Percentiles rank a stretch among this genome's conserved stretches.
Evolutionary conservation across 2,113 vertebrate genomes (phyloP).

Genomic region (Cynocephalus volans): DNA sequence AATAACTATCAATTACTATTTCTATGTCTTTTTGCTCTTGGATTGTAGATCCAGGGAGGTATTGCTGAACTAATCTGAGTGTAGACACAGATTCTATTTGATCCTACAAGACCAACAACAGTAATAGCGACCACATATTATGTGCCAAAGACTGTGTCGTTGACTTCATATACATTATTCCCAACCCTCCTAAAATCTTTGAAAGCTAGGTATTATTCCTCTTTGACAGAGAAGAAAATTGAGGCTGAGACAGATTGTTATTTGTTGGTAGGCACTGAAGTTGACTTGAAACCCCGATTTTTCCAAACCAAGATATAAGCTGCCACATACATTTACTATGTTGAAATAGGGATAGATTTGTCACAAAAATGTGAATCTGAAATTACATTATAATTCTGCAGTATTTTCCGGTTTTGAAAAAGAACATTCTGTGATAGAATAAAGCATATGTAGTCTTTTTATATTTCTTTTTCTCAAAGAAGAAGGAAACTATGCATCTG

Average conservation of each 20-base stretch:
- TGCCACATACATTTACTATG: background rate
- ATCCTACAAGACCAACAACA: background rate
- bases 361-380: slow-evolving; percentile 12
- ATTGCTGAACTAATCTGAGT: background rate
- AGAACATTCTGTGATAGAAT: slow-evolving; percentile 21
- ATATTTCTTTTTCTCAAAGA: background rate
- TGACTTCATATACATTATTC: background rate
- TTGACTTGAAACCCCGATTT: background rate
- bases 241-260: background rate
- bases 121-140: background rate
- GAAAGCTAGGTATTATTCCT: background rate
- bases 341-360: background rate
- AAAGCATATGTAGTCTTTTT: background rate
- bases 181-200: background rate
- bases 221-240: slow-evolving; percentile 21
- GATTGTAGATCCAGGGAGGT: background rate
- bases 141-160: background rate
- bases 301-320: background rate
- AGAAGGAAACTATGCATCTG: background rate
- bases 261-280: background rate
- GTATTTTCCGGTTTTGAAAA: slow-evolving; percentile 31
- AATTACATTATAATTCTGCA: slow-evolving; percentile 31
- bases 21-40: background rate
- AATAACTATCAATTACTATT: background rate
- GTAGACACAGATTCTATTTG: background rate